Base-by-base conservation (phyloP, 2,888 invertebrate genomes). In the Papilio gigon region DNA sequence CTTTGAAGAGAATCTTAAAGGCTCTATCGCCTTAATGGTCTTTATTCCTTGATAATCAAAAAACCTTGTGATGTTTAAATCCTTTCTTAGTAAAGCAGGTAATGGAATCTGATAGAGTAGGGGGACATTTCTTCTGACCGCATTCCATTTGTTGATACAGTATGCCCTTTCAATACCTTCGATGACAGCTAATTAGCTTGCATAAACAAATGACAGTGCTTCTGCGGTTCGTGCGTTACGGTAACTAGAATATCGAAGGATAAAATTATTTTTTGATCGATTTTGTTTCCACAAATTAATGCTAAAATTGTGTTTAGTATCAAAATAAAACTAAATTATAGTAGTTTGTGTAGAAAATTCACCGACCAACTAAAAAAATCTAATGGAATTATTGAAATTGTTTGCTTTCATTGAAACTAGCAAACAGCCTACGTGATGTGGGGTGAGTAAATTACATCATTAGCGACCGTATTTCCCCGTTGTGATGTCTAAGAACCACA, bases 1-100 rank as follows among this genome's bases (percentile, higher is more conserved):
- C 35, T 58, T 44, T 42, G 44, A 9, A 17, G 9, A 59, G 44
- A 59, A 59, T 47, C 37, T 40, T 64, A 27, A 44, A 53, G 47
- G 50, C 27, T 33, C 35, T 33, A 12, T 60, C 59, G 12, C 60
- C 47, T 35, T 66, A 44, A 40, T 20, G 2, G 59, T 14, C 25
- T n/a, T 27, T 37, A 56, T 6, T 47, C 0, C 47, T 47, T 47
- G 47, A 22, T 44, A 20, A 11, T 20, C 0, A 2, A 20, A 12
- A 56, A 0, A 9, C n/a, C 17, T 30, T 27, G 8, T 37, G 33
- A 20, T 11, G 33, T 50, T 53, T 22, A 5, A n/a, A 53, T 64
- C 53, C 64, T 27, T 53, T 64, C 53, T 27, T 64, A 64, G 64
- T 64, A 64, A 64, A 53, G 11, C 64, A 64, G 64, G 64, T 64